Base-by-base conservation (phyloP, 92 coral and sea anemone genomes). In the Heteractis magnifica region DNA sequence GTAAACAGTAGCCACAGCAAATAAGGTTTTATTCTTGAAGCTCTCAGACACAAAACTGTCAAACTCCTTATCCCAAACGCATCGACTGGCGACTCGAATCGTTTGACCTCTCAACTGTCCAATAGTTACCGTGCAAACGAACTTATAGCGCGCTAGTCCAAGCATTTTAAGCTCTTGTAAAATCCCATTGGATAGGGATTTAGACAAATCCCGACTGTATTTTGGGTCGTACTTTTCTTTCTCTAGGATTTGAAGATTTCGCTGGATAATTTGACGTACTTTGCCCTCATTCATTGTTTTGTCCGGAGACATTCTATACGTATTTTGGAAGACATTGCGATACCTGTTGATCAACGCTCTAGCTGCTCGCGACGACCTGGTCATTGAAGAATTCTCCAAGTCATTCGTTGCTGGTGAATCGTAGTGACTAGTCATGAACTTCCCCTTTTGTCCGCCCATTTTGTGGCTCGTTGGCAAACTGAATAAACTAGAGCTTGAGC, bases 1-100 rank as follows among this genome's bases (percentile, higher is more conserved):
- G 82, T 83, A 94, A 71, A 97, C 99, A 52, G 95, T 93, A 6
- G 98, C 92, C 8, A 97, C 98, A 16, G 99, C 99, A 81, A 94
- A 90, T 52, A 92, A 56, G 3, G 96, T 59, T 18, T 90, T 89
- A 65, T 92, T 97, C 86, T 92, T 84, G 82, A 89, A 87, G 58
- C 88, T 92, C 55, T 91, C 99, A 0, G 95, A 90, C 10, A 93
- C 95, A 87, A 92, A 97, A 72, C 80, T 92, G 64, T 97, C 99
- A 18, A 81, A 80, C 12, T 97, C 98, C 6, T 88, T 80, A 85
- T 94, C 92, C 99, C 99, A 97, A 50, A 97, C 87, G 51, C 96
- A 92, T 51, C 99, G 94, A 85, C 97, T 97, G 4, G 97, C 98
- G n/a, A 97, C 90, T 51, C 94, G 83, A 9, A 92, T 60, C 8